phyloP scores from a whole-genome alignment of 2,888 invertebrate species.

The Eledona agricola region DNA sequence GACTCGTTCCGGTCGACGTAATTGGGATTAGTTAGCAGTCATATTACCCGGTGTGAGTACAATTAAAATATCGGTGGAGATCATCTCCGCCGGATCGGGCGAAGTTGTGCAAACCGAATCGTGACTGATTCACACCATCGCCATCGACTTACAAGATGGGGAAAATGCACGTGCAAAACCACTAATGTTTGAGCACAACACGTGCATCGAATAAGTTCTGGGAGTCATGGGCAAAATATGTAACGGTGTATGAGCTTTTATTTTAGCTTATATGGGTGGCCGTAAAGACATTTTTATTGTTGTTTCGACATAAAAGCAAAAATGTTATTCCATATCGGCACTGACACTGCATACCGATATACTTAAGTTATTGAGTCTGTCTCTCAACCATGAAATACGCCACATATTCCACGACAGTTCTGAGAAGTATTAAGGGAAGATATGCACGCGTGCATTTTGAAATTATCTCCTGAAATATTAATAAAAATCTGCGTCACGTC shows the following conservation, averaged over 20 bases:
- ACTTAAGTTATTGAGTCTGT: constrained; percentile 43
- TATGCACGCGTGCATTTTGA: constrained; percentile 18
- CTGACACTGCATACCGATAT: constrained; percentile 45
- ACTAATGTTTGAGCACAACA: constrained; percentile 29
- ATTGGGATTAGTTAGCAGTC: constrained; percentile 49
- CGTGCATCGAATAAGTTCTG: constrained; percentile 41
- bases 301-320: constrained; percentile 50
- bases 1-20: constrained; percentile 24
- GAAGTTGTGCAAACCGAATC: background rate
- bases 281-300: constrained; percentile 50
- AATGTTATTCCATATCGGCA: constrained; percentile 48
- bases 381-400: constrained; percentile 31
- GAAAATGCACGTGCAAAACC: constrained; percentile 33
- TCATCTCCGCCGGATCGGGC: background rate
- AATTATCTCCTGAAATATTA: constrained; percentile 13
- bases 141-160: too few species aligned
- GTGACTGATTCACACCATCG: constrained; percentile 1
- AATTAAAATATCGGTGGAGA: constrained; percentile 48
- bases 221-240: constrained; percentile 49
- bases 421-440: constrained; percentile 34
- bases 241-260: constrained; percentile 45
- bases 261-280: constrained; percentile 48
- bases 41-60: constrained; percentile 51
- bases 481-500: background rate
- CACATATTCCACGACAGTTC: constrained; percentile 34